Conservation (phyloP, 2,888 invertebrate species). For the Parnassius smintheus region DNA sequence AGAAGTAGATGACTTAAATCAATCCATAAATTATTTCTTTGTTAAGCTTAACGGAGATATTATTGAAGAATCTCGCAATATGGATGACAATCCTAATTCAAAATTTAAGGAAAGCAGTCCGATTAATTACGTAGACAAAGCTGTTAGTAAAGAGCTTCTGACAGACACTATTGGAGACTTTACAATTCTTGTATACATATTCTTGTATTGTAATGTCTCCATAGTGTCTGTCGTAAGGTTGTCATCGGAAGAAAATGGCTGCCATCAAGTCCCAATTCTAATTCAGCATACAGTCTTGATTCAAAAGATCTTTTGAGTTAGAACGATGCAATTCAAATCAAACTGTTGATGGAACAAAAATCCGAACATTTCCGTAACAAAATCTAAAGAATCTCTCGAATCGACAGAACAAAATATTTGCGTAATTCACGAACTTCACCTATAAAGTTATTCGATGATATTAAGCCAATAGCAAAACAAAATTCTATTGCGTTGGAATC, state of each 20-base stretch:
- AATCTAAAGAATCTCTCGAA: constrained; percentile 1
- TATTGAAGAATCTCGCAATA: not conserved
- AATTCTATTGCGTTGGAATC: constrained; percentile 11
- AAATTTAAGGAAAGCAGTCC: not conserved
- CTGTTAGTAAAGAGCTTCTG: not conserved
- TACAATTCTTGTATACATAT: no score
- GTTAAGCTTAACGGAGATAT: constrained; percentile 45
- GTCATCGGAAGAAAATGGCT: constrained; percentile 34
- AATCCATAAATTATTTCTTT: constrained; percentile 48
- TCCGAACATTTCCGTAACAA: not conserved
- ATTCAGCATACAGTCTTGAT: constrained; percentile 20
- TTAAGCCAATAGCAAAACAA: constrained; percentile 13
- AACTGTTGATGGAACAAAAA: constrained; percentile 7
- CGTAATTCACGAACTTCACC: constrained; percentile 52
- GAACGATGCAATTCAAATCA: not conserved
- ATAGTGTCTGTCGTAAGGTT: constrained; percentile 31
- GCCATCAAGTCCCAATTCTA: constrained; percentile 31
- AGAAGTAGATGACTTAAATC: constrained; percentile 46
- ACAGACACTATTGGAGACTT: no score
- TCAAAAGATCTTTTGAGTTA: constrained; percentile 7
- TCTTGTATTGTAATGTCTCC: constrained; percentile 14
- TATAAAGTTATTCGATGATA: constrained; percentile 44
- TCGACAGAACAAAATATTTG: not conserved
- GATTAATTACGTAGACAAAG: not conserved
- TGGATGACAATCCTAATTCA: not conserved